A percentile compares a stretch with the other conserved stretches of the same genome.
phyloP scores from a whole-genome alignment of 1,140 invertebrate species.

The Danaus melanippus region DNA sequence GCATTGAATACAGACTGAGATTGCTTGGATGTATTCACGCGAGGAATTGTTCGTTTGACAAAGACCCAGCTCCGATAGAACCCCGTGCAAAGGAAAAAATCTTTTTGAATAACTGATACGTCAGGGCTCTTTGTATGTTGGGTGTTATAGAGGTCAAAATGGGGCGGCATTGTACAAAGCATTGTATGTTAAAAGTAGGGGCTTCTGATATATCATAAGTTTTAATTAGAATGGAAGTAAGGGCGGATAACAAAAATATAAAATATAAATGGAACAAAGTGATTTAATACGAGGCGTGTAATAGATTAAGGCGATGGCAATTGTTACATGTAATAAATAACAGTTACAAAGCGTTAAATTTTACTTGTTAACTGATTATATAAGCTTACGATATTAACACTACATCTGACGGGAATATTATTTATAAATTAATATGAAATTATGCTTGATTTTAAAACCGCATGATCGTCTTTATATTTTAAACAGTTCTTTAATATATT shows the following conservation, averaged over 20 bases:
- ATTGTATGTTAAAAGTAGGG: constrained; percentile 23
- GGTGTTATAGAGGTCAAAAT: constrained; percentile 35
- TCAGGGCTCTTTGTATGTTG: constrained; percentile 33
- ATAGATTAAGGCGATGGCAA: constrained; percentile 29
- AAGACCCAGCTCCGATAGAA: constrained; percentile 29
- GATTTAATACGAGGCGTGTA: constrained; percentile 33
- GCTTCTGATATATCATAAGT: constrained; percentile 55
- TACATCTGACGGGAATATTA: no score
- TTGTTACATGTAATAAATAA: constrained; percentile 25
- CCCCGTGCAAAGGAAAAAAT: constrained; percentile 16
- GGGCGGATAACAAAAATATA: constrained; percentile 23
- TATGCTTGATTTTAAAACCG: no score
- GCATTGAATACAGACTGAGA: constrained; percentile 36
- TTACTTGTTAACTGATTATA: no score
- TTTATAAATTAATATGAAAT: no score
- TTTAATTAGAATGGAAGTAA: constrained; percentile 64
- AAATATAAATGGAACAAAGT: constrained; percentile 14
- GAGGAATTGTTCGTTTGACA: constrained; percentile 39
- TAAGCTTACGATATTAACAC: no score
- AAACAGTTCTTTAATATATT: no score
- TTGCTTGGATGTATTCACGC: constrained; percentile 43
- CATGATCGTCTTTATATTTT: no score
- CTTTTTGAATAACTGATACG: constrained; percentile 14
- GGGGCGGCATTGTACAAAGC: constrained; percentile 30
- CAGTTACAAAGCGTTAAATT: neutral